Evolutionary conservation across 1,140 invertebrate species (phyloP), one percentile per base, ranked within the genome.

Genomic region (Drosophila ohnishii): DNA sequence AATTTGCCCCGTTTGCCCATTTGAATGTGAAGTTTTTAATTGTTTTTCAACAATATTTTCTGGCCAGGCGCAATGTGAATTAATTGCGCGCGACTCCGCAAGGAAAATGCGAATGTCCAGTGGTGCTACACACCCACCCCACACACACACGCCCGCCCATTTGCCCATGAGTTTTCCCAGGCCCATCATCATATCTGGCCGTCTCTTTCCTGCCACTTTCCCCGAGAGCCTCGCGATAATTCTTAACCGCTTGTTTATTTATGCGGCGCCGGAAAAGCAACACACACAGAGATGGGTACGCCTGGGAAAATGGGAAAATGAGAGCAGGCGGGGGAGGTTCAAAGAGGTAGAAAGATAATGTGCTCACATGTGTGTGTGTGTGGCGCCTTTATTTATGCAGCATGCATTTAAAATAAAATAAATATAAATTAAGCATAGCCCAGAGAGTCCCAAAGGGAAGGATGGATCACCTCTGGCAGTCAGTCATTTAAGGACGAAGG

Each of bases 391-490:
- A 86, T 86, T 86, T 87, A 86, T 88, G 84, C 83, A 78, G 76
- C 83, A 86, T 86, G 75, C 83, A 86, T 86, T 86, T 87, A 83
- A 86, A 83, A 86, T 83, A 86, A 86, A 88, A 86, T 86, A 86
- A 79, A 88, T 86, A 88, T 83, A 86, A 86, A 86, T 86, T 86
- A 86, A 86, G 83, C 83, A 83, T 87, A 79, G 53, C 59, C 39
- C 39, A 9, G 32, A 48, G 42, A 48, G 42, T 42, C 44, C 78
- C 40, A 30, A 28, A 37, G 48, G 44, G 30, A 48, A 50, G 55
- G 16, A n/a, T 25, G 58, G 50, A 53, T 53, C 50, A 35, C 16
- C 32, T 48, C 47, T 30, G 25, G 32, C 48, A 19, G 11, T 51
- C 47, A 22, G 22, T 22, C 50, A 53, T 35, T 35, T 53, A 53